These are phyloP conservation scores for Ancistrus triradiatus DNA, from an alignment of 2,113 vertebrate genomes.

Conservation along the genomic window DNA sequence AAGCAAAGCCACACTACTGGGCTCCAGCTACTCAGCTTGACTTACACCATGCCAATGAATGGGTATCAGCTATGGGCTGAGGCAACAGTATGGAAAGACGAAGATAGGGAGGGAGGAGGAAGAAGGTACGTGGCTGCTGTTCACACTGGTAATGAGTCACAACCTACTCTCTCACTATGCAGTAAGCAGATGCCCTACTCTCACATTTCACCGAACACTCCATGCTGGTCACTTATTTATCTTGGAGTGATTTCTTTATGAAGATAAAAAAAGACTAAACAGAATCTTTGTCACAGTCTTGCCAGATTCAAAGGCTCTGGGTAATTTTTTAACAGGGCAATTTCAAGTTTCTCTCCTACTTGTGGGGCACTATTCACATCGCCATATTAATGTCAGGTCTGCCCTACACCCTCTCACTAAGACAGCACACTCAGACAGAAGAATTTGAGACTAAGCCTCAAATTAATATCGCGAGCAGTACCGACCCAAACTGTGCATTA, in stretches of 20 bases:
- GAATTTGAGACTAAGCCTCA: constrained; percentile 49
- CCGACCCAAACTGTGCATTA: constrained; percentile 46
- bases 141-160: constrained; percentile 65
- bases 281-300: constrained; percentile 60
- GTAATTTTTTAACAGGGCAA: constrained; percentile 62
- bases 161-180: constrained; percentile 40
- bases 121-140: constrained; percentile 51
- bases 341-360: constrained; percentile 71
- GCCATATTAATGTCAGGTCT: constrained; percentile 57
- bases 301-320: constrained; percentile 63
- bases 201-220: constrained; percentile 50
- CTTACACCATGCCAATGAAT: constrained; percentile 31
- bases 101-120: constrained; percentile 10
- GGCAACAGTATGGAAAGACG: constrained; percentile 2
- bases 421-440: constrained; percentile 36
- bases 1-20: constrained; percentile 21
- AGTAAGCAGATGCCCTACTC: constrained; percentile 43
- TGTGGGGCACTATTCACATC: constrained; percentile 68
- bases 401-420: constrained; percentile 30
- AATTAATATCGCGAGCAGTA: constrained; percentile 47
- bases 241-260: constrained; percentile 14
- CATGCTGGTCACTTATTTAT: constrained; percentile 19
- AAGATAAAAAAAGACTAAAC: constrained; percentile 2
- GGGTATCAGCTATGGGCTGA: constrained; percentile 24
- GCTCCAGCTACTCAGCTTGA: constrained; percentile 37